Percentiles rank a stretch among this genome's conserved stretches.
These are phyloP conservation scores for Eulemur mongoz DNA, from an alignment of 2,797 vertebrate genomes.

Conservation along the genomic window DNA sequence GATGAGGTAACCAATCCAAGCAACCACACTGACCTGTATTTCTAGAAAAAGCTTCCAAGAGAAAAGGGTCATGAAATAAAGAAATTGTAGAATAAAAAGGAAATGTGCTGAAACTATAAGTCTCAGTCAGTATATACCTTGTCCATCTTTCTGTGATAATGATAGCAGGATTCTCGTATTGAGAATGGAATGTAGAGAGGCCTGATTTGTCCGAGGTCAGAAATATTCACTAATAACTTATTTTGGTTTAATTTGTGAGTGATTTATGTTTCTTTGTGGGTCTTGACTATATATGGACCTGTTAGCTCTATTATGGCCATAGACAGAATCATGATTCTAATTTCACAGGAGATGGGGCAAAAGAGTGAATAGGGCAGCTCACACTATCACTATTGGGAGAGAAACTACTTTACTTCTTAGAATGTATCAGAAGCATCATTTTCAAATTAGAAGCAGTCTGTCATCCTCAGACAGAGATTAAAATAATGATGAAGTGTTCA, in stretches of 20 bases:
- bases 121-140: background rate
- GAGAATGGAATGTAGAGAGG: background rate
- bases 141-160: background rate
- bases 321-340: background rate
- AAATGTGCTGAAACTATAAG: background rate
- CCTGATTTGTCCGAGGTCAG: background rate
- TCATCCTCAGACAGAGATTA: background rate
- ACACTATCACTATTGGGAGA: background rate
- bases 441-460: background rate
- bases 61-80: background rate
- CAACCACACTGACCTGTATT: background rate
- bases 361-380: background rate
- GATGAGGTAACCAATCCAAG: background rate
- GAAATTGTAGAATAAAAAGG: background rate
- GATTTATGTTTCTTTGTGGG: background rate
- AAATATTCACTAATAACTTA: background rate
- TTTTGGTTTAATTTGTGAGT: background rate
- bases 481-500: background rate
- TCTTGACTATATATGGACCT: background rate
- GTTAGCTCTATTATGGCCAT: background rate
- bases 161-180: fast-evolving
- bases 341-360: background rate
- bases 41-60: background rate
- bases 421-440: background rate
- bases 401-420: background rate